Evolutionary conservation across 92 coral and sea anemone genomes (phyloP), one percentile per base, ranked within the genome.

Genomic region (Porites cylindrica): DNA sequence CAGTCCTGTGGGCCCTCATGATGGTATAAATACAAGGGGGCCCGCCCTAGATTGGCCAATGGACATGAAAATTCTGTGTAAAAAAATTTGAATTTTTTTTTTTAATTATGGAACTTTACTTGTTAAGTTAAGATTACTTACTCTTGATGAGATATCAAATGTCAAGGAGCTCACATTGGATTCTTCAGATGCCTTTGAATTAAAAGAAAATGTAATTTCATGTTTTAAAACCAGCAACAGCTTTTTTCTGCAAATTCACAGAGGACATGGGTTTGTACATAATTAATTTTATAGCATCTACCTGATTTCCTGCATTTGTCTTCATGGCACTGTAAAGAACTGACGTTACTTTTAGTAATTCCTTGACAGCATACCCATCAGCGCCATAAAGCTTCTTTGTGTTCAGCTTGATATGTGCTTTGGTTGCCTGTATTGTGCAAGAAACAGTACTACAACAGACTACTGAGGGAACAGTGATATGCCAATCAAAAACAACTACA

Each of bases 291-390:
- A 54, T 10, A 54, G 14, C 0, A 0, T 0, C 20, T 84, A 93
- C 92, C 88, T 95, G 97, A 88, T 89, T 96, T 47, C 90, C 66
- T 8, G 93, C 82, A 90, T 97, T 97, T 50, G 98, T 88, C 87
- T 93, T 97, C 99, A 97, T 97, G 4, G 99, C 99, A 86, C 81
- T 91, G 90, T 97, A 97, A 66, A 97, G 89, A 14, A 97, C 98
- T 51, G 98, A 90, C 3, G 99, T 97, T 17, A 97, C 99, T 87
- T 97, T 97, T 18, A 97, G 92, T 23, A 97, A 95, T 53, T 97
- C 99, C 81, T 97, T 97, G 72, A 97, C 99, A 32, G 99, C 99
- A 92, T 97, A 97, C 1, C 99, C 99, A 86, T 97, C 99, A 24
- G 99, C 99, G 66, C 99, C 99, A 93, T 97, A 97, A 78, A 97